Evolutionary conservation across 1,140 invertebrate genomes (phyloP).

Genomic region (Protaetia brevitarsis): DNA sequence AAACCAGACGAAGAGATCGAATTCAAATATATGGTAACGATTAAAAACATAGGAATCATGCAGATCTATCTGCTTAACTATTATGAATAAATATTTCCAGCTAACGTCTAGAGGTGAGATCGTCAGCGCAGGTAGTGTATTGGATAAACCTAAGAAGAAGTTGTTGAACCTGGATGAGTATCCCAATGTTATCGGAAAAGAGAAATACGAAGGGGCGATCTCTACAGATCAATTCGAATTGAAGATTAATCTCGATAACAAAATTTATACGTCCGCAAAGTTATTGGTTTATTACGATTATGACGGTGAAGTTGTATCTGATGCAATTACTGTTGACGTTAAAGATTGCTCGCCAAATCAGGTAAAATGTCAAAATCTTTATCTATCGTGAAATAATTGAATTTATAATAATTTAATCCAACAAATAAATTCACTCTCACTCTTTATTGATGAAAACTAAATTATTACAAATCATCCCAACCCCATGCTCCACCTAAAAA

Average conservation of each 20-base stretch:
- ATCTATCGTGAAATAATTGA: no score
- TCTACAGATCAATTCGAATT: conserved; percentile 31
- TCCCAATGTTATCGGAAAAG: no score
- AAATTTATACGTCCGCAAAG: conserved; percentile 31
- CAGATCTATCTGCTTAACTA: not conserved
- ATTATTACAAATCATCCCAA: no score
- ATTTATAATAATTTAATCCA: no score
- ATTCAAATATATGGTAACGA: conserved; percentile 18
- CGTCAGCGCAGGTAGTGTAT: not conserved
- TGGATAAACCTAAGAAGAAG: not conserved
- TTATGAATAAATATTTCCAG: not conserved
- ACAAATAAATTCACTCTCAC: no score
- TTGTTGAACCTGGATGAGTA: no score
- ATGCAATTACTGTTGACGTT: conserved; percentile 30
- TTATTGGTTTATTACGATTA: no score
- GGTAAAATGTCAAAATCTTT: no score
- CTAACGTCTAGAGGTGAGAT: not conserved
- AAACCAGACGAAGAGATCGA: not conserved
- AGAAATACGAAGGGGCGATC: conserved; percentile 11
- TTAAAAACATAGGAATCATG: not conserved
- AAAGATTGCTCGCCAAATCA: conserved; percentile 35
- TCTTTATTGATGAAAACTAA: no score
- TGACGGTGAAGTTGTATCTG: conserved; percentile 35
- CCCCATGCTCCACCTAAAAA: no score
- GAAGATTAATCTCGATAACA: conserved; percentile 34